Conservation (phyloP, 2,113 vertebrate species). For the Axis porcinus region DNA sequence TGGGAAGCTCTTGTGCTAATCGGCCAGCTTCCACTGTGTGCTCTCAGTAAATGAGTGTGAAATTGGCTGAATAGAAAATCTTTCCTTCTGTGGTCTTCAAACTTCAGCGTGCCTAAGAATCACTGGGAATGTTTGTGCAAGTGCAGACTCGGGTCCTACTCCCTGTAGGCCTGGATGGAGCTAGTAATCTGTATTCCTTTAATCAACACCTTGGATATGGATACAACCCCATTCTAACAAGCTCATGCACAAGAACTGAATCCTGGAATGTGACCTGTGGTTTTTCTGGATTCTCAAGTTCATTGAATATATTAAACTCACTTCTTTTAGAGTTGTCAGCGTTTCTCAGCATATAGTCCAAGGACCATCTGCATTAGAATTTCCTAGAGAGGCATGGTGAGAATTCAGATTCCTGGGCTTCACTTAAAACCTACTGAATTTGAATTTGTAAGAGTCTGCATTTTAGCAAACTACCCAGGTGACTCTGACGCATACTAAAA, state of each 20-base stretch:
- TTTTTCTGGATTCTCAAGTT: not conserved
- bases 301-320: not conserved
- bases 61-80: not conserved
- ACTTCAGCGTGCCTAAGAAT: not conserved
- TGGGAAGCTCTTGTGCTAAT: not conserved
- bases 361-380: not conserved
- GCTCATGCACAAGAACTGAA: not conserved
- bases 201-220: not conserved
- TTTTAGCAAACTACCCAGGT: not conserved
- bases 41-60: not conserved
- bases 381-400: not conserved
- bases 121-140: not conserved
- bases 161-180: not conserved
- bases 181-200: not conserved
- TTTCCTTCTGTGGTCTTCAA: not conserved
- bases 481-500: not conserved
- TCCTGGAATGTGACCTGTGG: not conserved
- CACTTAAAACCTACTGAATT: not conserved
- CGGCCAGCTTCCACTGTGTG: not conserved
- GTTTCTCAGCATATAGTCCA: not conserved
- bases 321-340: not conserved
- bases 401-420: not conserved
- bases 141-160: not conserved
- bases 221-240: not conserved
- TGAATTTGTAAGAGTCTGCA: not conserved